A percentile compares a stretch with the other conserved stretches of the same genome.
phyloP scores from a whole-genome alignment of 2,113 vertebrate species.

The Willisornis vidua region DNA sequence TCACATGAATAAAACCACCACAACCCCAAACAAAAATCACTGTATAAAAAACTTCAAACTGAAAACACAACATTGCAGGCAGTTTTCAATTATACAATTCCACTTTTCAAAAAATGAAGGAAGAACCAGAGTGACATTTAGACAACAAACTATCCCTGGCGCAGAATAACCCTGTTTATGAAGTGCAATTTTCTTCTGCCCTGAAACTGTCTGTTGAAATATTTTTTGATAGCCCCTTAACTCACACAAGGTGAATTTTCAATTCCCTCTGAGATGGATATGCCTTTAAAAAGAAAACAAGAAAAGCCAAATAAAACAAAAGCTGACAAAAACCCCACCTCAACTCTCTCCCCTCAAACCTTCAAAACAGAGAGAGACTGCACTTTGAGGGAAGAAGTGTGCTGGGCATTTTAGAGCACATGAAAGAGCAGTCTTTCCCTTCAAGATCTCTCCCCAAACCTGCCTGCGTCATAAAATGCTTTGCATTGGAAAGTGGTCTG shows the following conservation, averaged over 20 bases:
- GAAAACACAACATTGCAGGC: not conserved
- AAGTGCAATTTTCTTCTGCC: not conserved
- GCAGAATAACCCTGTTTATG: not conserved
- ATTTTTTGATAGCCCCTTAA: not conserved
- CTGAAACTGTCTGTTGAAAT: not conserved
- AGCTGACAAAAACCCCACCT: fast-evolving
- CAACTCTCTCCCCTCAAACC: not conserved
- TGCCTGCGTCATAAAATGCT: not conserved
- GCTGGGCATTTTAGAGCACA: not conserved
- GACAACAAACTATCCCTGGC: not conserved
- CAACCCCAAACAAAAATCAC: fast-evolving
- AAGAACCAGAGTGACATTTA: not conserved
- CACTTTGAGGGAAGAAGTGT: not conserved
- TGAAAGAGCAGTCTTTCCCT: not conserved
- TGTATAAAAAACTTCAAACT: not conserved
- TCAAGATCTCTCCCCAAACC: not conserved
- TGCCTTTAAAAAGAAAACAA: not conserved
- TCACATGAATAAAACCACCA: not conserved
- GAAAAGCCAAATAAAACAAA: not conserved
- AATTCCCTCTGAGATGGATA: not conserved
- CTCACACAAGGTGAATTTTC: not conserved
- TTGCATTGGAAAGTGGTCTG: not conserved
- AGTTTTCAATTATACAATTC: not conserved
- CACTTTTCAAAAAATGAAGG: not conserved
- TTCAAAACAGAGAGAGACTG: not conserved